Conservation (phyloP, 2,888 invertebrate genomes). For the Itoplectis maculator region DNA sequence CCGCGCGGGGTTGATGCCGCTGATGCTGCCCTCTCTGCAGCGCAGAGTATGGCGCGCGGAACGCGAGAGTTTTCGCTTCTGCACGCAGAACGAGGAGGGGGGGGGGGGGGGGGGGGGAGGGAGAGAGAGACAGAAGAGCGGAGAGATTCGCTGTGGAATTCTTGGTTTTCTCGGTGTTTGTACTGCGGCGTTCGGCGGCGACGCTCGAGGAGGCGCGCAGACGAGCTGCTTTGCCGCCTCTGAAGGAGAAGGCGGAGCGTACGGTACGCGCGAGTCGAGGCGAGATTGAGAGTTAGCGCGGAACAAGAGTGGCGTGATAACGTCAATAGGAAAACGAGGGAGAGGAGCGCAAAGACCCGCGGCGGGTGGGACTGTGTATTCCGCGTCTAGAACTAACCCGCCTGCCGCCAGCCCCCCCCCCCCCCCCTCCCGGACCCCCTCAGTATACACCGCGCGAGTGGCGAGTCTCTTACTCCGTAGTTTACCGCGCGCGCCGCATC, state of each 20-base stretch:
- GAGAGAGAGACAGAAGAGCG: too few species aligned
- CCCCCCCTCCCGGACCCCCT: slow-evolving; percentile 15
- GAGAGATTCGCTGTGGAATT: slow-evolving; percentile 33
- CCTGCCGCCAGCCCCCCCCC: background rate
- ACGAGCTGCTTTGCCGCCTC: slow-evolving; percentile 33
- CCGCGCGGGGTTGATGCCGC: slow-evolving; percentile 62
- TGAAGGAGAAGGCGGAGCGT: too few species aligned
- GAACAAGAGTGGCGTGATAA: slow-evolving; percentile 46
- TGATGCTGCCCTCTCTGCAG: slow-evolving; percentile 58
- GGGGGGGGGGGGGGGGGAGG: too few species aligned
- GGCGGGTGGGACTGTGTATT: slow-evolving; percentile 15
- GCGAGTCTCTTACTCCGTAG: too few species aligned
- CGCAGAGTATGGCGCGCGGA: slow-evolving; percentile 34
- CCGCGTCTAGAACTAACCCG: slow-evolving; percentile 33
- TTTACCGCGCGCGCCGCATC: slow-evolving; percentile 9
- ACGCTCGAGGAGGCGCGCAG: slow-evolving; percentile 28
- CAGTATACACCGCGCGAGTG: slow-evolving; percentile 4
- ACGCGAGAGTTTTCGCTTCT: background rate
- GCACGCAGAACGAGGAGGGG: background rate
- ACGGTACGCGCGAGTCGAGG: too few species aligned
- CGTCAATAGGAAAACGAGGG: slow-evolving; percentile 37
- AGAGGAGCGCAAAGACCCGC: background rate
- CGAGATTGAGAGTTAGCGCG: slow-evolving; percentile 51
- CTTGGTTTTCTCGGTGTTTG: slow-evolving; percentile 55
- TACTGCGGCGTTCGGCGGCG: slow-evolving; percentile 8